Percentiles rank a stretch among this genome's conserved stretches.
Evolutionary conservation across 2,797 vertebrate genomes (phyloP).

Genomic region (Pseudochromis fuscus): DNA sequence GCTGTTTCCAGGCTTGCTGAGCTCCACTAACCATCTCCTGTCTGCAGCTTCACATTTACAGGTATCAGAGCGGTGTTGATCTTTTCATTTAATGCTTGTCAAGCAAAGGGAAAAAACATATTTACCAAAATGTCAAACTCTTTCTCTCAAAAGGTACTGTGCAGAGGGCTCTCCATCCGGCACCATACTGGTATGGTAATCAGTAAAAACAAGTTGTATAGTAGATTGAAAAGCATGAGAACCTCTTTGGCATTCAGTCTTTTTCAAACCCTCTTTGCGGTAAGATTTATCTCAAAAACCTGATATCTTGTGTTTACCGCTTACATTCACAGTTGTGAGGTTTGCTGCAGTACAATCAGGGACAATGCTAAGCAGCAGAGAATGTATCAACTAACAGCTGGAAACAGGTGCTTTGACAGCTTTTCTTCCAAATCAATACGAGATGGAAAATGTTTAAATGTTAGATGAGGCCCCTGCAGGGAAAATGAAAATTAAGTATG

Average conservation of each 20-base stretch:
- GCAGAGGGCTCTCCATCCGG: background rate
- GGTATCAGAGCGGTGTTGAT: no score
- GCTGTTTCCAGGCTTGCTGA: no score
- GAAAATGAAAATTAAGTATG: conserved; percentile 8
- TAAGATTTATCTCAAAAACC: background rate
- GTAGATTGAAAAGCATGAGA: conserved; percentile 1
- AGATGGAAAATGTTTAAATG: conserved; percentile 28
- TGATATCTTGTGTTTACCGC: background rate
- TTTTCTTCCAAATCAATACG: conserved; percentile 45
- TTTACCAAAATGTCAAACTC: no score
- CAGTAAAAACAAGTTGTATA: background rate
- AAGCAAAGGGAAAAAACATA: no score
- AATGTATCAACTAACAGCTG: conserved; percentile 17
- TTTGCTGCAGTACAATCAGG: conserved; percentile 23
- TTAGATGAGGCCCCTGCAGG: background rate
- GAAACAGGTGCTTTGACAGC: conserved; percentile 40
- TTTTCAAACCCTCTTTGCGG: background rate
- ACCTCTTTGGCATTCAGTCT: no score
- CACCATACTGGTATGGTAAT: background rate
- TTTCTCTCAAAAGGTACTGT: no score
- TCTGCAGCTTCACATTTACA: no score
- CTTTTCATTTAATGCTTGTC: no score
- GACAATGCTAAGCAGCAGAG: conserved; percentile 37
- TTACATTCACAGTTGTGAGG: background rate
- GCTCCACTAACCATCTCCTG: no score